A percentile compares a stretch with the other conserved stretches of the same genome.
Conservation (phyloP, 1,140 invertebrate species). For the Calycopis cecrops region DNA sequence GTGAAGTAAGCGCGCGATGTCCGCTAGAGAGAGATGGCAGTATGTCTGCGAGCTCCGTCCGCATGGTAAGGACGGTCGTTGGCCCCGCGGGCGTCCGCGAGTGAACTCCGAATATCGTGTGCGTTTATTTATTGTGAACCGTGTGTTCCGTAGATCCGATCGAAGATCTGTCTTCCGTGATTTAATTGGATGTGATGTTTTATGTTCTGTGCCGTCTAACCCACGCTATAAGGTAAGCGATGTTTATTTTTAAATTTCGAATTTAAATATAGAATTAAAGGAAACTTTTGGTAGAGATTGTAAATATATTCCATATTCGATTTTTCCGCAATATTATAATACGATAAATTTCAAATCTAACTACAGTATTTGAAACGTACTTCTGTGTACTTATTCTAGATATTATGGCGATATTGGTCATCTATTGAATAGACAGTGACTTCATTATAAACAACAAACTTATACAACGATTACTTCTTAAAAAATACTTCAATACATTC, state of each 20-base stretch:
- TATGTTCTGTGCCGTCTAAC: slow-evolving; percentile 13
- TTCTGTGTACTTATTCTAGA: too few relatives aligned
- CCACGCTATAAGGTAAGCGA: slow-evolving; percentile 21
- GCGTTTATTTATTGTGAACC: slow-evolving; percentile 60
- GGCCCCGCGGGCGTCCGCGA: slow-evolving; percentile 57
- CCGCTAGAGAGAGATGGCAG: slow-evolving; percentile 46
- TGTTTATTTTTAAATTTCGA: background rate
- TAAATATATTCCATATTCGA: too few relatives aligned
- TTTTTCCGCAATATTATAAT: too few relatives aligned
- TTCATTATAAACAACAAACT: too few relatives aligned
- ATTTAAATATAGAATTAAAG: too few relatives aligned
- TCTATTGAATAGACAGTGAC: too few relatives aligned
- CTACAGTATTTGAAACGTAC: too few relatives aligned
- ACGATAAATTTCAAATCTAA: too few relatives aligned
- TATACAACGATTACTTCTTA: too few relatives aligned
- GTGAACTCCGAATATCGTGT: slow-evolving; percentile 67
- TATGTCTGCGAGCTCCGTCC: slow-evolving; percentile 47
- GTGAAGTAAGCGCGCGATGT: slow-evolving; percentile 37
- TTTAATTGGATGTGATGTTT: slow-evolving; percentile 25
- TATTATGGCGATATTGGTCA: too few relatives aligned
- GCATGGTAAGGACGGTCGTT: slow-evolving; percentile 70
- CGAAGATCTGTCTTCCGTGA: slow-evolving; percentile 39
- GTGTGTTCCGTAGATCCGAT: slow-evolving; percentile 37
- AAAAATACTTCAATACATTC: too few relatives aligned
- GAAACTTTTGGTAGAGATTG: too few relatives aligned